phyloP scores from a whole-genome alignment of 2,113 vertebrate species.

The Melanostigma gelatinosum region DNA sequence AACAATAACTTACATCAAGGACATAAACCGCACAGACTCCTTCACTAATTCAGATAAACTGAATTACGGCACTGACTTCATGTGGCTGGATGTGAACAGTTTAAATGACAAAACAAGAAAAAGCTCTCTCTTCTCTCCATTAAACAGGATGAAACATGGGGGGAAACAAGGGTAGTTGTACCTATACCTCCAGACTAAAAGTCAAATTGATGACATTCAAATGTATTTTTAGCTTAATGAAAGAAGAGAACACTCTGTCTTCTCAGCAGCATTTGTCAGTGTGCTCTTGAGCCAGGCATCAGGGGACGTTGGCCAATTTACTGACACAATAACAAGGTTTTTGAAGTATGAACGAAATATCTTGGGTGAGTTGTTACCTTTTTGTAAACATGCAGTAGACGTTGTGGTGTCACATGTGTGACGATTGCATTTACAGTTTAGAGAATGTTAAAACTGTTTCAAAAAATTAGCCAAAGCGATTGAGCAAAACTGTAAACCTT shows the following conservation, averaged over 20 bases:
- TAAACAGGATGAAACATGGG: background rate
- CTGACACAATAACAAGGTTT: background rate
- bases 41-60: conserved; percentile 41
- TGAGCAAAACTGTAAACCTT: background rate
- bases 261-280: background rate
- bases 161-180: background rate
- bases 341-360: background rate
- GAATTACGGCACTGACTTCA: conserved; percentile 35
- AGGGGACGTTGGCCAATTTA: background rate
- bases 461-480: background rate
- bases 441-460: background rate
- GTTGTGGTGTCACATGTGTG: background rate
- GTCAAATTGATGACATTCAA: background rate
- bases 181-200: background rate
- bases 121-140: background rate
- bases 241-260: background rate
- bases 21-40: conserved; percentile 21
- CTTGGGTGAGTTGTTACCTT: background rate
- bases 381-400: background rate
- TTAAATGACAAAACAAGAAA: conserved; percentile 10
- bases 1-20: conserved; percentile 18
- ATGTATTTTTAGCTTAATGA: background rate
- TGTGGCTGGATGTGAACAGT: background rate
- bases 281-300: conserved; percentile 2
- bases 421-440: background rate